These are phyloP conservation scores for Xiphophorus hellerii DNA, from an alignment of 2,113 vertebrate species.

Conservation along the genomic window DNA sequence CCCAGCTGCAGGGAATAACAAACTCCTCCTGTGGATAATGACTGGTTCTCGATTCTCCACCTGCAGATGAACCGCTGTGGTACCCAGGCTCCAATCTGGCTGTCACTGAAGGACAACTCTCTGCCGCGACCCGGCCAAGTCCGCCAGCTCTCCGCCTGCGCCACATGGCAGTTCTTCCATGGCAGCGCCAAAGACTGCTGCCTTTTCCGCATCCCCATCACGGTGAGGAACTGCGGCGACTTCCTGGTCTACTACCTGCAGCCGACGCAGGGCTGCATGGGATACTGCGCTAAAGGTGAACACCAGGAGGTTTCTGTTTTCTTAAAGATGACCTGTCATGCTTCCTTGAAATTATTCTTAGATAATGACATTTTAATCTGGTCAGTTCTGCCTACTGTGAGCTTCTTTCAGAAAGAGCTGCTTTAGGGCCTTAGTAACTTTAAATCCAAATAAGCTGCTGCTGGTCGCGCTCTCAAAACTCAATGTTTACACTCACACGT, in stretches of 20 bases:
- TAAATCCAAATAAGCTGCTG: too few relatives aligned
- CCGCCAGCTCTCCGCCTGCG: conserved; percentile 74
- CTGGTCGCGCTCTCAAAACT: too few relatives aligned
- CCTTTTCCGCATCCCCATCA: conserved; percentile 78
- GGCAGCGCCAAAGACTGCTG: conserved; percentile 79
- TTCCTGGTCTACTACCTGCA: conserved; percentile 83
- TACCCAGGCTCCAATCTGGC: conserved; percentile 87
- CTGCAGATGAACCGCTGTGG: conserved; percentile 87
- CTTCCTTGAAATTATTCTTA: too few relatives aligned
- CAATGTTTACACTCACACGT: too few relatives aligned
- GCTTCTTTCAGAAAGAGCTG: too few relatives aligned
- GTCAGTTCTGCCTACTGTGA: too few relatives aligned
- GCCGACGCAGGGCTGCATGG: conserved; percentile 82
- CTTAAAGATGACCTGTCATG: background rate
- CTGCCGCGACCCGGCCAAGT: conserved; percentile 67
- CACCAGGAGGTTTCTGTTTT: background rate
- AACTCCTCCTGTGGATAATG: conserved; percentile 34
- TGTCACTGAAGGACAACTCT: conserved; percentile 73
- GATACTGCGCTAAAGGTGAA: conserved; percentile 82
- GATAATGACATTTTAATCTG: too few relatives aligned
- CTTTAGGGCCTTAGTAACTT: too few relatives aligned
- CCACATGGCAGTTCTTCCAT: conserved; percentile 79
- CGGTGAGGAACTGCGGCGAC: conserved; percentile 75
- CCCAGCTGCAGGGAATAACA: conserved; percentile 31
- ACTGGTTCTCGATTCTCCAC: conserved; percentile 7